Evolutionary conservation across 2,797 vertebrate species (phyloP), one percentile per base, ranked within the genome.

Genomic region (Enteromius paludinosus): DNA sequence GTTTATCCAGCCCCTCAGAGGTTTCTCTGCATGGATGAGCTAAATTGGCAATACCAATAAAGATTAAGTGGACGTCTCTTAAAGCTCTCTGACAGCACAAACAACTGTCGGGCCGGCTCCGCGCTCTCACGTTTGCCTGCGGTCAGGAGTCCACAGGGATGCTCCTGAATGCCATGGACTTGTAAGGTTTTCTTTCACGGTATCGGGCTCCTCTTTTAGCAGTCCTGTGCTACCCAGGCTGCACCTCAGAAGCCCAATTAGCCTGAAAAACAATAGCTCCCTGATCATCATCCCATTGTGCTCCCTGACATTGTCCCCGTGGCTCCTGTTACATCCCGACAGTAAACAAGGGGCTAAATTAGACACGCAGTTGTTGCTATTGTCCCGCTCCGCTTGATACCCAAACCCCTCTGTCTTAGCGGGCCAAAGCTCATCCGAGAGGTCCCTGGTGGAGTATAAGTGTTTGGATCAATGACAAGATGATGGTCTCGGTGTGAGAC

Each of bases 261-360:
- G 90, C 92, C 90, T 93, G 94, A 94, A 95, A 95, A 95, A 96
- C 95, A 95, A 96, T 95, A 95, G 94, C 92, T 92, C 93, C 92
- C 92, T 87, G 91, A 94, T 94, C 93, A 90, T 92, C 91, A 90
- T 92, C 91, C 93, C 92, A 92, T 94, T 95, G 93, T 95, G 92
- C 90, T 87, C 87, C 41, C 88, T 85, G 78, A 89, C 91, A 94
- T 94, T 94, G 94, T 94, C 89, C 72, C 83, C 0, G 84, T 49
- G 75, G 92, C 93, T 96, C 94, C 89, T 90, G 87, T 96, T 94
- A 92, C 95, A 88, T 90, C 91, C 92, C 92, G 92, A 90, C 88
- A 91, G 94, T 95, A 95, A 95, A 95, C 94, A 95, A 89, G 90
- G 86, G 91, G 90, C 94, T 94, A 95, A 95, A 95, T 96, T 94